Percentiles rank a stretch among this genome's conserved stretches.
phyloP scores from a whole-genome alignment of 92 coral and sea anemone genomes.

The Epizoanthus illoricatus region DNA sequence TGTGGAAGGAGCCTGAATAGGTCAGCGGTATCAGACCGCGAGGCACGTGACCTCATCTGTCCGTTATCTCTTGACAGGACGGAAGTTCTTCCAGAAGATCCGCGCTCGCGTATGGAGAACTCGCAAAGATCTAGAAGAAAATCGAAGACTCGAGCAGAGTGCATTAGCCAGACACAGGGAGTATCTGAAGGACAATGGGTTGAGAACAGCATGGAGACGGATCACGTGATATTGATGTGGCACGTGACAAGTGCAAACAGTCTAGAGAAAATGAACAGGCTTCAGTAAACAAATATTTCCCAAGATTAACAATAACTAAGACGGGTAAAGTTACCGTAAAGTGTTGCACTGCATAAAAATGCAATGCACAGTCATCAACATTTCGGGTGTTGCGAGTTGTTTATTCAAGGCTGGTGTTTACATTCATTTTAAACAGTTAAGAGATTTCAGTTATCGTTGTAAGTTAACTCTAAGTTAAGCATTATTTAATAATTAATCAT shows the following conservation, averaged over 20 bases:
- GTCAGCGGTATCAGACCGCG: not conserved
- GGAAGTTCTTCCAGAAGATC: constrained; percentile 9
- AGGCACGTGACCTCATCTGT: not conserved
- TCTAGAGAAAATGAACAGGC: constrained; percentile 10
- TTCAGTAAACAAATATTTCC: not conserved
- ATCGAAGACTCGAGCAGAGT: constrained; percentile 6
- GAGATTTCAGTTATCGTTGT: too few species aligned
- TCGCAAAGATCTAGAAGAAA: constrained; percentile 8
- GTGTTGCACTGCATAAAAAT: too few species aligned
- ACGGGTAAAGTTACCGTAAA: too few species aligned
- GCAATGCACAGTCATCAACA: too few species aligned
- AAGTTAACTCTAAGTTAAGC: too few species aligned
- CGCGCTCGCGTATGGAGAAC: not conserved
- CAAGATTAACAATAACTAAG: too few species aligned
- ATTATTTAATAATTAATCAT: too few species aligned
- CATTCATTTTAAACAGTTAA: too few species aligned
- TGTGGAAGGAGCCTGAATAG: constrained; percentile 18
- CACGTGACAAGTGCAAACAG: constrained; percentile 1
- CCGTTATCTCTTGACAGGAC: constrained; percentile 23
- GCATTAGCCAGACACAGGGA: not conserved
- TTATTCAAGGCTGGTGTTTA: too few species aligned
- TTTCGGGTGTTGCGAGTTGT: too few species aligned
- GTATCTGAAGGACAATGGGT: constrained; percentile 13
- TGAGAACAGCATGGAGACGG: not conserved
- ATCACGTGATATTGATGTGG: constrained; percentile 31